Conservation (phyloP, 2,888 invertebrate species). For the Pandemis heparana region DNA sequence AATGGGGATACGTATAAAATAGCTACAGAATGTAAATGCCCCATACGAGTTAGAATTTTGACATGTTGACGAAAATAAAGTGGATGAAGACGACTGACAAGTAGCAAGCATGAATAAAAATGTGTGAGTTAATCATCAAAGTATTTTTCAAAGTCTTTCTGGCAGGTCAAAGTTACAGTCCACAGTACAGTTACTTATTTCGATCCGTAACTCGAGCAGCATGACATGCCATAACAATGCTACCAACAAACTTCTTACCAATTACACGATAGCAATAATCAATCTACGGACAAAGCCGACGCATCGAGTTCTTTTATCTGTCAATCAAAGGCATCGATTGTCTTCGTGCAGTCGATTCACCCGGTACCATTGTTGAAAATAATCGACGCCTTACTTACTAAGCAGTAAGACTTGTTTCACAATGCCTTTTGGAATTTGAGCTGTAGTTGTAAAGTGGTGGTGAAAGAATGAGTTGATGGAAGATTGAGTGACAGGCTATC, state of each 20-base stretch:
- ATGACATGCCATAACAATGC: slow-evolving; percentile 29
- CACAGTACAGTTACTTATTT: slow-evolving; percentile 1
- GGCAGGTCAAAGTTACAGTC: too few species aligned
- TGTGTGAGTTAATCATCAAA: too few species aligned
- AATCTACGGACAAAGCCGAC: slow-evolving; percentile 69
- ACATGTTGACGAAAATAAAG: too few species aligned
- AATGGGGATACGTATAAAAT: too few species aligned
- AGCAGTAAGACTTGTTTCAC: slow-evolving; percentile 16
- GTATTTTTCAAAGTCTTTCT: too few species aligned
- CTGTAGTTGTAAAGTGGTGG: slow-evolving; percentile 44
- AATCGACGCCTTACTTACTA: not conserved
- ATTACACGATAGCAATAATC: slow-evolving; percentile 73
- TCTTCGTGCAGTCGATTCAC: slow-evolving; percentile 61
- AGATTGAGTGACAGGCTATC: slow-evolving; percentile 74
- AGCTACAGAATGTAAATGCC: too few species aligned
- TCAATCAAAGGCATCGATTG: slow-evolving; percentile 77
- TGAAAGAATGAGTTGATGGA: slow-evolving; percentile 38
- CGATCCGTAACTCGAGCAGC: slow-evolving; percentile 14
- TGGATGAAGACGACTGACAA: too few species aligned
- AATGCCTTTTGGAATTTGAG: not conserved
- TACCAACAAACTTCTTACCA: slow-evolving; percentile 50
- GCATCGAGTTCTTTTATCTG: slow-evolving; percentile 76
- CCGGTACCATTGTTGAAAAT: slow-evolving; percentile 25
- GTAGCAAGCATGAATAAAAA: too few species aligned
- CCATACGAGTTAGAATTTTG: too few species aligned